Conservation (phyloP, 2,797 vertebrate genomes). For the Hippoglossus hippoglossus region DNA sequence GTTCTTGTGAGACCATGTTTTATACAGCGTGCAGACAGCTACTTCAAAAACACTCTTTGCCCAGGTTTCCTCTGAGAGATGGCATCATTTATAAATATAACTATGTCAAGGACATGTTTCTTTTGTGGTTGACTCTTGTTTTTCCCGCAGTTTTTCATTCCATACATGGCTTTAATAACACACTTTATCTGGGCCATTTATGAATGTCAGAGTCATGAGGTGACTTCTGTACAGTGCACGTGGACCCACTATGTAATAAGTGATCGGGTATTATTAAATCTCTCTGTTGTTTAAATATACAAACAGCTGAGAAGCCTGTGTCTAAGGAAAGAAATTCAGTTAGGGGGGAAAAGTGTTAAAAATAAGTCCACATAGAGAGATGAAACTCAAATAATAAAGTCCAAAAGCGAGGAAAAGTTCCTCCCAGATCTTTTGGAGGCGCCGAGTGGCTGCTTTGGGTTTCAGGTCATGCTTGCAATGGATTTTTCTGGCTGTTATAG, state of each 20-base stretch:
- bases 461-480: slow-evolving; percentile 71
- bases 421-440: slow-evolving; percentile 34
- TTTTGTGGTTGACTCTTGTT: slow-evolving; percentile 47
- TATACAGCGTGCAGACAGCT: slow-evolving; percentile 8
- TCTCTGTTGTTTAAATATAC: slow-evolving; percentile 10
- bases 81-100: slow-evolving; percentile 61
- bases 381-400: slow-evolving; percentile 44
- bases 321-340: neutral
- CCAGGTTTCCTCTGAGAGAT: slow-evolving; percentile 42
- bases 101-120: slow-evolving; percentile 68
- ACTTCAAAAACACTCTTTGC: slow-evolving; percentile 41
- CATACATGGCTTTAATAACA: slow-evolving; percentile 20
- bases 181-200: slow-evolving; percentile 37
- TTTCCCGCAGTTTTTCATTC: slow-evolving; percentile 35
- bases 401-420: slow-evolving; percentile 26
- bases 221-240: slow-evolving; percentile 4
- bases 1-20: slow-evolving; percentile 2
- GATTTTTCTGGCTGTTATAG: slow-evolving; percentile 68
- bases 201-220: slow-evolving; percentile 34
- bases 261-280: slow-evolving; percentile 1
- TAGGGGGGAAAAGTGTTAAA: neutral
- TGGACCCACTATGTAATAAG: slow-evolving; percentile 44
- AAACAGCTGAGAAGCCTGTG: slow-evolving; percentile 10
- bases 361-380: slow-evolving; percentile 20
- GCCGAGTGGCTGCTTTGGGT: slow-evolving; percentile 48